Evolutionary conservation across 2,888 invertebrate genomes (phyloP).

Genomic region (Atethmia centrago): DNA sequence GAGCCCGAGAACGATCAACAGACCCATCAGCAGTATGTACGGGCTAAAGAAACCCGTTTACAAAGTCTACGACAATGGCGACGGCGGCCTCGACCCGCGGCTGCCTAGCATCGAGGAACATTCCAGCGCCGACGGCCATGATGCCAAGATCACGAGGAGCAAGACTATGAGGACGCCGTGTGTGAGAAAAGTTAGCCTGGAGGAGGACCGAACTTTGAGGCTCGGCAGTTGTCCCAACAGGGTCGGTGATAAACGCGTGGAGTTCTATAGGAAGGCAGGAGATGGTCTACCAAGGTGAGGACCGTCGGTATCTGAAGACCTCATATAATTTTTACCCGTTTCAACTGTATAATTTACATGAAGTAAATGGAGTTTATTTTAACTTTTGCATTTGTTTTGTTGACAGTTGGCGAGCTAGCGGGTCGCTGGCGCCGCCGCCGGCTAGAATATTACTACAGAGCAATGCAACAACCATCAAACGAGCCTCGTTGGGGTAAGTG

Average conservation of each 20-base stretch:
- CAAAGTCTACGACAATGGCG: slow-evolving; percentile 79
- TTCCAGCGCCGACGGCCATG: slow-evolving; percentile 75
- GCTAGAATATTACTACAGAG: slow-evolving; percentile 82
- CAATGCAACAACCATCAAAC: slow-evolving; percentile 83
- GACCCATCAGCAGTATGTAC: slow-evolving; percentile 53
- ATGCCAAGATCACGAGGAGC: slow-evolving; percentile 59
- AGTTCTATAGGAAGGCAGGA: slow-evolving; percentile 81
- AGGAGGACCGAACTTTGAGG: slow-evolving; percentile 70
- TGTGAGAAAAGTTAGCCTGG: slow-evolving; percentile 70
- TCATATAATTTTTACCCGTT: not conserved
- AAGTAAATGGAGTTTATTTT: not conserved
- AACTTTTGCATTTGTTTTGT: not conserved
- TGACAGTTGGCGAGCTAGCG: slow-evolving; percentile 82
- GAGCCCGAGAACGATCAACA: slow-evolving; percentile 62
- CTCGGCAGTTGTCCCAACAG: slow-evolving; percentile 77
- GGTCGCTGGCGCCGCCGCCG: slow-evolving; percentile 72
- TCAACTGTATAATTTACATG: not conserved
- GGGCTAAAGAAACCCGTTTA: slow-evolving; percentile 63
- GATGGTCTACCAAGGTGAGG: slow-evolving; percentile 82
- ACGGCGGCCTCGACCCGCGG: slow-evolving; percentile 78
- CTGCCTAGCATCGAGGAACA: slow-evolving; percentile 86
- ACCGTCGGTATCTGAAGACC: not conserved
- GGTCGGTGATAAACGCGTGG: slow-evolving; percentile 73
- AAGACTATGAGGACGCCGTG: slow-evolving; percentile 64
- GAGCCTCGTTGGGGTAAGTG: slow-evolving; percentile 84